Base-by-base conservation (phyloP, 2,888 invertebrate species). In the Orthosia incerta region DNA sequence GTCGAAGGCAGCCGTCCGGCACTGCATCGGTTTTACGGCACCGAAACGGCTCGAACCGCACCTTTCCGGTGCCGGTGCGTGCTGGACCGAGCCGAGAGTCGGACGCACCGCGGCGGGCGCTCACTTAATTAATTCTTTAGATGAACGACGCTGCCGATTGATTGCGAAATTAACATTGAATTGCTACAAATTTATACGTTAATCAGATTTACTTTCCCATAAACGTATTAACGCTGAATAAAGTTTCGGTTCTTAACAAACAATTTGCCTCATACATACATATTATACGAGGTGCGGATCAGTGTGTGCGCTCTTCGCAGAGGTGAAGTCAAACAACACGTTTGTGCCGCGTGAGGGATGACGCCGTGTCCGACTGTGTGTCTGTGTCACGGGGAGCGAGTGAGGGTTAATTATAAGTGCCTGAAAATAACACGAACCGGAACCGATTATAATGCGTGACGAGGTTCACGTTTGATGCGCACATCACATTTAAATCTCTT, bases 101-200 rank as follows among this genome's bases (percentile, higher is more conserved):
- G 20, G 31, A 31, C 13, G 53, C 20, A 20, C 13, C 13, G 59
- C 13, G 31, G 7, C 31, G 31, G 39, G 59, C n/a, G n/a, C 59
- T 59, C 31, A 39, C 56, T 63, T 63, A 48, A 56, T 70, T 56
- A 70, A 70, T 71, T 51, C 64, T 39, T 20, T 26, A 57, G 62
- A 13, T 50, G 57, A 39, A 15, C 31, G 11, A 4, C 55, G 2
- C 15, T 23, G 23, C 23, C 55, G 55, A 55, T 55, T 55, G 55
- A 55, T 55, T 55, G 55, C 55, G 13, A 1, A 23, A 23, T 23
- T 23, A 23, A 55, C 20, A 55, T 55, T 55, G 23, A 55, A 55
- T 15, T 55, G 23, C 53, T 23, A 55, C 53, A 55, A 23, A 55
- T n/a, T n/a, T n/a, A 20, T 15, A 15, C 26, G 60, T 60, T 53